Base-by-base conservation (phyloP, 2,797 vertebrate species). In the Muscicapa striata region DNA sequence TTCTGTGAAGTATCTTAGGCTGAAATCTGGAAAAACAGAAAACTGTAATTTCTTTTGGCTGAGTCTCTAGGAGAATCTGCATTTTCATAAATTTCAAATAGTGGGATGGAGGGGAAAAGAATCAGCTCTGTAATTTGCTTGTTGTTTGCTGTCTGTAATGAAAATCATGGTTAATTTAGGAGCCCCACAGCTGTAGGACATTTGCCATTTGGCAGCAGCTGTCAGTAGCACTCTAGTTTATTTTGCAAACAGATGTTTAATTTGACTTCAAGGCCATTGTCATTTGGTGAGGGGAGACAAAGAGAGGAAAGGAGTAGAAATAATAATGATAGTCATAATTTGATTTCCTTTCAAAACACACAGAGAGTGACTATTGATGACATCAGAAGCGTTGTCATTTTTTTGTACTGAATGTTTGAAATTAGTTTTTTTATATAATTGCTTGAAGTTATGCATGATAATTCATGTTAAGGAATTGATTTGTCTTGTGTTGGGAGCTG, bases 231-330 rank as follows among this genome's bases (percentile, higher is more conserved):
- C 88, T 96, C 93, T 48, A 70, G 95, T 96, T 98, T 98, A 93
- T 97, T 98, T 97, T 97, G 95, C 86, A 97, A 98, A 96, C 98
- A 98, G 97, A 98, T 98, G 98, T 97, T 98, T 97, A 97, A 98
- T 98, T 97, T 97, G 91, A 98, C 96, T 98, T 96, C 72, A 74
- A 83, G 91, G 90, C 70, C 92, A 84, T 89, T 97, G 96, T 97
- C 97, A 96, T 55, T 94, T 97, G 97, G 95, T 97, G 63, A 96
- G 82, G 87, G 83, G 81, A 95, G 96, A 91, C 89, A 93, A 79
- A 90, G 80, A 86, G 84, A 88, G 70, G 66, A 97, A 94, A 89
- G 81, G 91, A 97, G 92, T 67, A 94, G 95, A 95, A 98, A 97
- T 97, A 97, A 97, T 97, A 66, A 80, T 92, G 94, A 93, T 90